Evolutionary conservation across 2,113 vertebrate genomes (phyloP).

Genomic region (Cinclus mexicanus): DNA sequence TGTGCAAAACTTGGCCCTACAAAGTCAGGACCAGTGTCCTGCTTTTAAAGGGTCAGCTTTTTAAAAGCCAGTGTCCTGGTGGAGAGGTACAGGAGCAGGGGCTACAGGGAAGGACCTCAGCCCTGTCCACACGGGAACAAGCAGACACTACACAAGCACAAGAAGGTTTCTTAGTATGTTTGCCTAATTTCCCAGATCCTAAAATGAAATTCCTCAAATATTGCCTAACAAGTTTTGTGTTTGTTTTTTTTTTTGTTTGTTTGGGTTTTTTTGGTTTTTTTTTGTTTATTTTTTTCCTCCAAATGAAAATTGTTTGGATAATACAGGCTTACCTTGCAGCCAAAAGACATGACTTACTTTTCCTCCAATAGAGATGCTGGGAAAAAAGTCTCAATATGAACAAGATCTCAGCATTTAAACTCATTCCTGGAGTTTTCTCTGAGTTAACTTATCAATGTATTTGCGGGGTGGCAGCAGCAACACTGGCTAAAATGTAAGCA

Average conservation of each 20-base stretch:
- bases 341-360: neutral
- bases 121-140: accelerated
- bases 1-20: neutral
- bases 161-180: neutral
- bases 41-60: neutral
- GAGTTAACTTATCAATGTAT: neutral
- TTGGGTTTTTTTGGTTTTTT: no score
- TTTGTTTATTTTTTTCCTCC: neutral
- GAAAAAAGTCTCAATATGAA: neutral
- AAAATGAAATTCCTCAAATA: neutral
- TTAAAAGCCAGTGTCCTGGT: no score
- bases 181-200: neutral
- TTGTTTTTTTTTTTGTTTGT: no score
- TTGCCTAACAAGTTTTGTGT: neutral
- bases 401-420: neutral
- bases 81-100: neutral
- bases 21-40: neutral
- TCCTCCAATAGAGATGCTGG: neutral
- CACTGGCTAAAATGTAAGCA: neutral
- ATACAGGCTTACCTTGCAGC: neutral
- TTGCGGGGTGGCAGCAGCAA: neutral
- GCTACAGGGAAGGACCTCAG: neutral
- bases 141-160: neutral
- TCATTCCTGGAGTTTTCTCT: neutral
- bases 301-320: neutral